phyloP scores from a whole-genome alignment of 2,797 vertebrate genomes.

The Dipus sagitta region DNA sequence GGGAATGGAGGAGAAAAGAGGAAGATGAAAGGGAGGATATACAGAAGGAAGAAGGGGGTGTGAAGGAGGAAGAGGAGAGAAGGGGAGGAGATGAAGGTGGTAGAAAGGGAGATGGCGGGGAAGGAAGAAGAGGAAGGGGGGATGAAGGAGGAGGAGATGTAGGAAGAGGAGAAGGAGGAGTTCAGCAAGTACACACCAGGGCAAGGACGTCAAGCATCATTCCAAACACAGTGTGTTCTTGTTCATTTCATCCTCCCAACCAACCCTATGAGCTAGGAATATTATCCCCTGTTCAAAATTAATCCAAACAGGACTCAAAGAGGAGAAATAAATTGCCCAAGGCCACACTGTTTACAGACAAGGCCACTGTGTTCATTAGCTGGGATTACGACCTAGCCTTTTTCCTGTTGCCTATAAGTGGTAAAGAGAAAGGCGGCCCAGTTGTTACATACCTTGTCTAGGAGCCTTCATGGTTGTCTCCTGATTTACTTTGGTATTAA shows the following conservation, averaged over 20 bases:
- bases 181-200: rapidly evolving
- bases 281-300: neutral
- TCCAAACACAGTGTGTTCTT: neutral
- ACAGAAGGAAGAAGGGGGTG: neutral
- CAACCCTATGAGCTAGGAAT: rapidly evolving
- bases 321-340: neutral
- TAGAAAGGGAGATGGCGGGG: rapidly evolving
- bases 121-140: no score
- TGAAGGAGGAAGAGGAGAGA: neutral
- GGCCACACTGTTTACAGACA: rapidly evolving
- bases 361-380: neutral
- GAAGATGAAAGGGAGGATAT: neutral
- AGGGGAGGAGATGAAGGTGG: no score
- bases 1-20: no score
- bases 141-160: neutral
- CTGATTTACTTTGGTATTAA: neutral
- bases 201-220: no score
- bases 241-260: neutral
- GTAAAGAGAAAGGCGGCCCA: neutral
- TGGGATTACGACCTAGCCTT: no score
- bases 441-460: neutral
- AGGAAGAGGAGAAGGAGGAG: neutral
- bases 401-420: neutral
- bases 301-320: neutral
- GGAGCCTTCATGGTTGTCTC: neutral